phyloP scores from a whole-genome alignment of 1,140 invertebrate species.

The Nebria ingens region DNA sequence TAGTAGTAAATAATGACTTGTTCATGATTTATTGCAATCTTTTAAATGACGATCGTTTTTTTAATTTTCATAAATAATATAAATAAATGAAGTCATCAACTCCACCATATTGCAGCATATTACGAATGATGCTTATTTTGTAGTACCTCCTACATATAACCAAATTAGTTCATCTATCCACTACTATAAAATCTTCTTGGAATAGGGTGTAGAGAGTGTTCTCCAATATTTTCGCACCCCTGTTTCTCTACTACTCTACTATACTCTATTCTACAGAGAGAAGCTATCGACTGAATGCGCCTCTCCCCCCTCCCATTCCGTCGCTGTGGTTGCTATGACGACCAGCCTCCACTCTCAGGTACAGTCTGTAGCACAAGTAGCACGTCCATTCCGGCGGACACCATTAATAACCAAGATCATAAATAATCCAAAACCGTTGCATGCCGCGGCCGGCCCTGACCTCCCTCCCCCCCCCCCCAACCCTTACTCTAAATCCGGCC shows the following conservation, averaged over 20 bases:
- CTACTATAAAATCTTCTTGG: too few species aligned
- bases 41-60: too few species aligned
- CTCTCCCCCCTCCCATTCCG: background rate
- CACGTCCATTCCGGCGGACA: constrained; percentile 1
- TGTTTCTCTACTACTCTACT: background rate
- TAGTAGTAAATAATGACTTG: too few species aligned
- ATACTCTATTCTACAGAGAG: too few species aligned
- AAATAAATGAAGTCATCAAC: too few species aligned
- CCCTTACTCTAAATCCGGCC: background rate
- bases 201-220: too few species aligned
- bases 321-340: background rate
- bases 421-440: constrained; percentile 4
- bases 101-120: too few species aligned
- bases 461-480: background rate
- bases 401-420: constrained; percentile 3
- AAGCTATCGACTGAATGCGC: background rate
- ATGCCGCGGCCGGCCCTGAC: background rate
- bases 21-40: too few species aligned
- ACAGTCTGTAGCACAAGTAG: background rate
- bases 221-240: background rate
- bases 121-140: too few species aligned
- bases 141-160: too few species aligned
- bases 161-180: too few species aligned
- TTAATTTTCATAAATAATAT: too few species aligned
- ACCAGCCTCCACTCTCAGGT: constrained; percentile 5